phyloP scores from a whole-genome alignment of 2,888 invertebrate species.

The Mechanitis mazaeus region DNA sequence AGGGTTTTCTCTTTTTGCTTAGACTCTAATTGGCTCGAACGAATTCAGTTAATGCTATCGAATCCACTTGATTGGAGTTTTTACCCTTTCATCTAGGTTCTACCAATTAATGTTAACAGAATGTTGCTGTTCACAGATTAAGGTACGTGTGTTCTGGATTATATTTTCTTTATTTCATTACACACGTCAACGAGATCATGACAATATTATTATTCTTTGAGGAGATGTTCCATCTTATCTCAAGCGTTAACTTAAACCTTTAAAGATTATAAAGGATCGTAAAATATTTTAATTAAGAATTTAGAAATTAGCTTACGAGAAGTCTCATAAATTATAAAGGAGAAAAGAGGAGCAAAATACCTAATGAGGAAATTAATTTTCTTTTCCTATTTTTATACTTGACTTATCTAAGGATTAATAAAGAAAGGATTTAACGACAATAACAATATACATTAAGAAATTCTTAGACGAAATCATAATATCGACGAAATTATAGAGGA shows the following conservation, averaged over 20 bases:
- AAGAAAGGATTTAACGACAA: too few relatives aligned
- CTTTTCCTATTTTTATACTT: neutral
- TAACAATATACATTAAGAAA: too few relatives aligned
- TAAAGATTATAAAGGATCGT: neutral
- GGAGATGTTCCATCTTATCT: neutral
- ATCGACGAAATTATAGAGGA: too few relatives aligned
- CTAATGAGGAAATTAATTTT: neutral
- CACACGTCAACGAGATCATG: too few relatives aligned
- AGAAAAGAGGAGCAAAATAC: neutral
- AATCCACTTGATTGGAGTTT: slow-evolving; percentile 27
- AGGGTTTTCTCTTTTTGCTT: slow-evolving; percentile 22
- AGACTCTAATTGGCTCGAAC: slow-evolving; percentile 23
- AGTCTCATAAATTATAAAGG: too few relatives aligned
- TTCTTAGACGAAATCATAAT: too few relatives aligned
- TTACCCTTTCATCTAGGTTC: slow-evolving; percentile 21
- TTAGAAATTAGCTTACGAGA: too few relatives aligned
- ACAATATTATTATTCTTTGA: too few relatives aligned
- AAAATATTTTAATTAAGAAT: slow-evolving; percentile 4
- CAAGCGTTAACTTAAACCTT: neutral
- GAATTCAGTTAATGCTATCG: slow-evolving; percentile 25
- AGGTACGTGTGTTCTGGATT: neutral
- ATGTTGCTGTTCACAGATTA: slow-evolving; percentile 15
- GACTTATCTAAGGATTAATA: too few relatives aligned
- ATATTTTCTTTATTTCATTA: neutral
- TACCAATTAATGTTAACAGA: slow-evolving; percentile 21